These are phyloP conservation scores for Tetramorium alpestre DNA, from an alignment of 1,140 invertebrate species.

Conservation along the genomic window DNA sequence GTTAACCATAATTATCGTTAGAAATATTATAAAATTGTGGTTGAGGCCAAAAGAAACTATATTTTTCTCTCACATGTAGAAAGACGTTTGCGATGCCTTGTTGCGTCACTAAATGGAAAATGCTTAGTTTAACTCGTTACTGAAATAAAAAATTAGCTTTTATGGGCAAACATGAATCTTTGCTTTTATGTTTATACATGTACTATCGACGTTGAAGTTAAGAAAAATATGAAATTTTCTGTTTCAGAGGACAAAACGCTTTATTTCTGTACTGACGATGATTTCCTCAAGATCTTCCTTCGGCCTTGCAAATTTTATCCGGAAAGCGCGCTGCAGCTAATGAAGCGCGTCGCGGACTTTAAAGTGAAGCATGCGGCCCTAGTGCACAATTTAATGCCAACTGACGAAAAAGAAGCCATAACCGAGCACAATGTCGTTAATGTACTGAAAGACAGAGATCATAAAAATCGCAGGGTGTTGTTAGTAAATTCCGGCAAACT, in stretches of 20 bases:
- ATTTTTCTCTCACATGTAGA: no score
- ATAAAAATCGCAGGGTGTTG: constrained; percentile 88
- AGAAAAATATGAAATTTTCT: constrained; percentile 3
- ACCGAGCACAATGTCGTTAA: constrained; percentile 91
- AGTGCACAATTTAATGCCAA: constrained; percentile 88
- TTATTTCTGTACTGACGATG: constrained; percentile 90
- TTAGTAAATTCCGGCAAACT: constrained; percentile 87
- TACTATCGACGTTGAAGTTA: background rate
- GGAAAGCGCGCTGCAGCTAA: constrained; percentile 91
- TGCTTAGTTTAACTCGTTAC: background rate
- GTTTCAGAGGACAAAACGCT: constrained; percentile 87
- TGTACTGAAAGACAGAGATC: constrained; percentile 89
- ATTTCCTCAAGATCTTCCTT: constrained; percentile 91
- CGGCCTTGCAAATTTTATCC: constrained; percentile 93
- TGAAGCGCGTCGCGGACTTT: constrained; percentile 91
- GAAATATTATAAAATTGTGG: no score
- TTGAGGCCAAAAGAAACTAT: no score
- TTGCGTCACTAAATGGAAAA: background rate
- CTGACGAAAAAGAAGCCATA: constrained; percentile 88
- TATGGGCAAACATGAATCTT: background rate
- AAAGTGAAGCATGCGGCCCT: constrained; percentile 89
- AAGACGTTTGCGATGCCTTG: no score
- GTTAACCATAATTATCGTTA: no score
- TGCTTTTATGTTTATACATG: background rate
- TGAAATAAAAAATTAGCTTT: background rate